These are phyloP conservation scores for Lordiphosa clarofinis DNA, from an alignment of 1,140 invertebrate species.

Conservation along the genomic window DNA sequence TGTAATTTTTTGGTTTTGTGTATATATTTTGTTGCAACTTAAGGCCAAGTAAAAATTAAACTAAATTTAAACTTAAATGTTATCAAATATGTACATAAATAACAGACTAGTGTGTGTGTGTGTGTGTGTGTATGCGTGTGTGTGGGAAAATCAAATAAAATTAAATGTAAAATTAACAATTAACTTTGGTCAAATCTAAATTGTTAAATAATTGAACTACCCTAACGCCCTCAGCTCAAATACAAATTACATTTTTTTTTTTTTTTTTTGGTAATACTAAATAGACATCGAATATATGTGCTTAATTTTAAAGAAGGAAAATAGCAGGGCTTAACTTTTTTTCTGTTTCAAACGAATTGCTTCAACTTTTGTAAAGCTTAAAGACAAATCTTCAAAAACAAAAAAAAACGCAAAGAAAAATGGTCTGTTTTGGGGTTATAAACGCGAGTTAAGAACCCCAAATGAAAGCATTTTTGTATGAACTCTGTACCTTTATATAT, in stretches of 20 bases:
- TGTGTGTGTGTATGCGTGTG: constrained; percentile 40
- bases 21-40: constrained; percentile 67
- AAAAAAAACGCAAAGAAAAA: constrained; percentile 19
- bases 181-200: constrained; percentile 60
- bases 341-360: constrained; percentile 18
- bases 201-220: constrained; percentile 61
- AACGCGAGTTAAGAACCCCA: constrained; percentile 28
- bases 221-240: constrained; percentile 61
- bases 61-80: constrained; percentile 70
- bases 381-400: background rate
- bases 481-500: constrained; percentile 52
- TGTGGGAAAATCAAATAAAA: constrained; percentile 40
- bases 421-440: constrained; percentile 7
- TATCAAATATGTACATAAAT: constrained; percentile 73
- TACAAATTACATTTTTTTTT: constrained; percentile 51
- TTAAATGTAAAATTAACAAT: constrained; percentile 63
- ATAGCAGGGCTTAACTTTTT: constrained; percentile 26
- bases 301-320: constrained; percentile 44
- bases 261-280: constrained; percentile 29
- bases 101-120: constrained; percentile 72
- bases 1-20: constrained; percentile 44
- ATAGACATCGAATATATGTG: constrained; percentile 65
- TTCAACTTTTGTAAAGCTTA: constrained; percentile 33
- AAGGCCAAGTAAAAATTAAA: constrained; percentile 75
- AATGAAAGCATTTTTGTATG: constrained; percentile 53